Evolutionary conservation across 1,140 invertebrate species (phyloP), one percentile per base, ranked within the genome.

Genomic region (Meloidogyne floridensis): DNA sequence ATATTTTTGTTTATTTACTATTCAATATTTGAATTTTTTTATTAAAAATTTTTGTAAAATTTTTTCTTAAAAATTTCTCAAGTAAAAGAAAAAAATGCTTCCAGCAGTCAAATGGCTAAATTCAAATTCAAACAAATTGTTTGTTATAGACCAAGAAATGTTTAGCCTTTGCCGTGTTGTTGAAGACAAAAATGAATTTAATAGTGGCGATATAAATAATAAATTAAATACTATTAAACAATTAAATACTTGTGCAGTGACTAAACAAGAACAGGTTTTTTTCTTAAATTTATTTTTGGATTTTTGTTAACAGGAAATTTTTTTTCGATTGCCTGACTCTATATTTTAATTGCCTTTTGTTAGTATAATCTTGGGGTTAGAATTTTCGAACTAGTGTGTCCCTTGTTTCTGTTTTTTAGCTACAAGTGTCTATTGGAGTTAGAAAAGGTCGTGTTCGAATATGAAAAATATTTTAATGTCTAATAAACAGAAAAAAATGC

Each of bases 211-310:
- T 59, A 59, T 8, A n/a, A 9, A 15, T 32, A 9, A 15, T 32
- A 15, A 20, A 20, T 42, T 20, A 20, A 32, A 54, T 74, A 32
- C 32, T 32, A 65, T 82, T 42, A 20, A 53, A 20, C 73, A 43
- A 54, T 9, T 77, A 56, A 32, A 20, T 56, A 15, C 56, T n/a
- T 81, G 59, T 54, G 20, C 56, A 3, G 72, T 56, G 8, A 18
- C 59, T n/a, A 77, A 20, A 53, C 81, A 82, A 82, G 81, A 82
- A 15, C 80, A 82, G 32, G 81, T 72, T 15, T 75, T 75, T 32
- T 32, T 32, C 32, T 32, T n/a, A 82, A 75, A 42, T 18, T 42
- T 80, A 82, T 75, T 75, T 42, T 53, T 7, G 18, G 11, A 47
- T 43, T 77, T 8, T 10, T 18, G 43, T 4, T 51, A 32, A 32